Conservation (phyloP, 1,140 invertebrate species). For the Micrasema minimum region DNA sequence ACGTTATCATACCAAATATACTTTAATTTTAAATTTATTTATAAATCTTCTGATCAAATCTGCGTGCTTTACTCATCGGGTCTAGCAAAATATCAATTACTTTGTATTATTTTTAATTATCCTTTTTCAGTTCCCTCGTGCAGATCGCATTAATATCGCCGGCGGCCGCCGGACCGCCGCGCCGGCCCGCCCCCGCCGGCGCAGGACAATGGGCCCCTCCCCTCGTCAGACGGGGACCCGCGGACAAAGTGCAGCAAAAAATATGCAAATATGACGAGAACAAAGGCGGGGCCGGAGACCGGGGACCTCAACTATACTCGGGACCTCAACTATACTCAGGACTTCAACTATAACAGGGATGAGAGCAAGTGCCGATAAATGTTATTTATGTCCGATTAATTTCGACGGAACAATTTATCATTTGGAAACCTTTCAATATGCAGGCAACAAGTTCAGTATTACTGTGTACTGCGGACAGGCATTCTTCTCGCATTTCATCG, state of each 20-base stretch:
- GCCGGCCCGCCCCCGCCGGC: conserved; percentile 15
- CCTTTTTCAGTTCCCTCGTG: neutral
- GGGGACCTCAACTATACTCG: conserved; percentile 1
- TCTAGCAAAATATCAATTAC: too few relatives aligned
- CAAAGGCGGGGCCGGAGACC: conserved; percentile 1
- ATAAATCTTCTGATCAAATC: too few relatives aligned
- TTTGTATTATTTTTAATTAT: too few relatives aligned
- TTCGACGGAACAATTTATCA: neutral
- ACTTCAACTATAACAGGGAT: too few relatives aligned
- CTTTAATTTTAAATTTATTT: too few relatives aligned
- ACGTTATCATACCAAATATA: too few relatives aligned
- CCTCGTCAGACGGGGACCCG: conserved; percentile 11
- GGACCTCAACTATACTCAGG: too few relatives aligned
- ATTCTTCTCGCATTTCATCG: too few relatives aligned
- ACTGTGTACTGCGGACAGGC: too few relatives aligned
- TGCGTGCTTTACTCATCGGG: too few relatives aligned
- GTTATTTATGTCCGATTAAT: conserved; percentile 6
- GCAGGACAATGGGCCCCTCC: neutral
- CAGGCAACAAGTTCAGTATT: too few relatives aligned
- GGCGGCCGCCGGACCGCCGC: conserved; percentile 11
- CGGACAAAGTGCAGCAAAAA: conserved; percentile 36
- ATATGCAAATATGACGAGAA: conserved; percentile 37
- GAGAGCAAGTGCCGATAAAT: conserved; percentile 4
- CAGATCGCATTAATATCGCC: conserved; percentile 21
- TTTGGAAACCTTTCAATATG: too few relatives aligned